Conservation (phyloP, 2,888 invertebrate species). For the Chrysolina haemoptera region DNA sequence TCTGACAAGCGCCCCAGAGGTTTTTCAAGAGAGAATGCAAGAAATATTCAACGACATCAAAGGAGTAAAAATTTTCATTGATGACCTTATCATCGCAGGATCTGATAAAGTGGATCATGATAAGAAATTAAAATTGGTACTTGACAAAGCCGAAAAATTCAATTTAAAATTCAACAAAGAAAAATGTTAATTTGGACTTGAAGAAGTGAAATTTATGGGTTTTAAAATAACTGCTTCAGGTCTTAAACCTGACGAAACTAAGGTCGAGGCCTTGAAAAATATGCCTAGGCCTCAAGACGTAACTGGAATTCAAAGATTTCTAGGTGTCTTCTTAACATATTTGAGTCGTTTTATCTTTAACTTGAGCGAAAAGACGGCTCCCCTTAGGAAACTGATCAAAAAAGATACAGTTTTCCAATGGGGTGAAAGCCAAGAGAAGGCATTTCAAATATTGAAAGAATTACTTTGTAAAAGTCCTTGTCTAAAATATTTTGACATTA, state of each 20-base stretch:
- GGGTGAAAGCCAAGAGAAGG: conserved; percentile 39
- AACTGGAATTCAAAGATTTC: conserved; percentile 44
- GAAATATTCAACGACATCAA: conserved; percentile 28
- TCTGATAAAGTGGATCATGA: conserved; percentile 38
- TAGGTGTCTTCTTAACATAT: conserved; percentile 53
- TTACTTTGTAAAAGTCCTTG: conserved; percentile 53
- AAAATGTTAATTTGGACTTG: conserved; percentile 33
- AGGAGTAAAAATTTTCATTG: background rate
- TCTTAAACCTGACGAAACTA: conserved; percentile 36
- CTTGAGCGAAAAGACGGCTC: conserved; percentile 46
- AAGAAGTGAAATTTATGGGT: conserved; percentile 30
- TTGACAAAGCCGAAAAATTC: conserved; percentile 27
- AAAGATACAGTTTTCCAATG: conserved; percentile 46
- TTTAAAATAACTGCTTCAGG: conserved; percentile 29
- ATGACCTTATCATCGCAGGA: conserved; percentile 32
- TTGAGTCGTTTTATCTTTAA: conserved; percentile 52
- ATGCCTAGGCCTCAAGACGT: conserved; percentile 31
- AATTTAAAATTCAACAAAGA: conserved; percentile 40
- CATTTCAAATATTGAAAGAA: conserved; percentile 34
- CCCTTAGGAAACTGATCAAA: conserved; percentile 49
- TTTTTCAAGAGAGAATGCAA: conserved; percentile 14
- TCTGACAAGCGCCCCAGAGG: conserved; percentile 19
- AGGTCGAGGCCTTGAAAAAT: conserved; percentile 44
- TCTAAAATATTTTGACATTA: conserved; percentile 49
- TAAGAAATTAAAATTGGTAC: conserved; percentile 29